Conservation (phyloP, 2,797 vertebrate genomes). For the Protonibea diacanthus region DNA sequence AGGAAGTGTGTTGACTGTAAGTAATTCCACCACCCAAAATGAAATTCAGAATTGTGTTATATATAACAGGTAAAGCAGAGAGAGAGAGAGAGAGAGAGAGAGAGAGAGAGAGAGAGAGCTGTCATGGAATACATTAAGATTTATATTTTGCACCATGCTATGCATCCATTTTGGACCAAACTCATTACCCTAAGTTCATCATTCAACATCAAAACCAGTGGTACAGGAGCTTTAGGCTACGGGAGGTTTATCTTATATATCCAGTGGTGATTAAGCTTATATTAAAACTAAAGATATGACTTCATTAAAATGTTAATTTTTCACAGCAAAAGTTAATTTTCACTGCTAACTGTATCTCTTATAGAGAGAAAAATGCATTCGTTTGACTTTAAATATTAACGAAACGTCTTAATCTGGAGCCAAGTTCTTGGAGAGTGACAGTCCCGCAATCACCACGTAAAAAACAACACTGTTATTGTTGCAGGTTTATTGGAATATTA, state of each 20-base stretch:
- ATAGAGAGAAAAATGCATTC: neutral
- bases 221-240: neutral
- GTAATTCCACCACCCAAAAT: constrained; percentile 39
- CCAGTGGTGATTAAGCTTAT: neutral
- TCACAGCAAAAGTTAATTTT: neutral
- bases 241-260: constrained; percentile 16
- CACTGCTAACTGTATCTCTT: neutral
- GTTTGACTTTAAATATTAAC: constrained; percentile 23
- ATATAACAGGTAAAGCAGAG: constrained; percentile 25
- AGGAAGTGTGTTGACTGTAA: constrained; percentile 39
- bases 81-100: constrained; percentile 34
- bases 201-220: neutral
- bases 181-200: constrained; percentile 35
- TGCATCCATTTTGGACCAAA: constrained; percentile 39
- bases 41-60: constrained; percentile 30
- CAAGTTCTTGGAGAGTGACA: neutral
- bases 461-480: neutral
- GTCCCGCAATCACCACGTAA: neutral
- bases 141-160: neutral
- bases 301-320: constrained; percentile 21
- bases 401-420: constrained; percentile 19
- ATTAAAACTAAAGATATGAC: neutral
- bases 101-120: constrained; percentile 28
- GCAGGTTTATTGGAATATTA: constrained; percentile 40
- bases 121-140: constrained; percentile 1